Evolutionary conservation across 2,797 vertebrate species (phyloP), one percentile per base, ranked within the genome.

Genomic region (Paguma larvata): DNA sequence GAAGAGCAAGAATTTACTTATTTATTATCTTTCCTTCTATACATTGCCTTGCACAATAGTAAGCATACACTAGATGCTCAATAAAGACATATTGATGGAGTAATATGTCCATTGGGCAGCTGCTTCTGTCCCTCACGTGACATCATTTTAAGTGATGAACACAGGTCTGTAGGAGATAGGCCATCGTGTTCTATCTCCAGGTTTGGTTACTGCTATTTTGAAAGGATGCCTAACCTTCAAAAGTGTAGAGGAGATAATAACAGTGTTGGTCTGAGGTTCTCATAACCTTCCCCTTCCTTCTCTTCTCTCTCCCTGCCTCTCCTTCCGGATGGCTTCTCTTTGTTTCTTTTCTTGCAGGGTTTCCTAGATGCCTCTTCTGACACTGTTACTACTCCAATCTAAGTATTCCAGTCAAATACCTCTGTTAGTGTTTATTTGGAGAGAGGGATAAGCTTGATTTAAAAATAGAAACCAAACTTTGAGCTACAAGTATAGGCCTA

Each of bases 391-490:
- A 34, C 38, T 90, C 46, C 51, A 34, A 44, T 10, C 4, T 65
- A 75, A 38, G 44, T 12, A 14, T 18, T 67, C 7, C 5, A 44
- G 16, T 16, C 46, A 77, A 92, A 46, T 83, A 11, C 3, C 25
- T 65, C 14, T 23, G 13, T 41, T 30, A 23, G 1, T 53, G 9
- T 34, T 89, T 67, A 84, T 93, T 77, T 97, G 68, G 44, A 77
- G 4, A 59, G 11, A 53, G 10, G 1, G 5, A 85, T 23, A 56
- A 70, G 18, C 11, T 48, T 72, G 19, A 92, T 70, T 94, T 94
- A 67, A 15, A 90, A 92, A 94, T 53, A 25, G 27, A 70, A 92
- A 70, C 5, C 6, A 85, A 75, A 92, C 30, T 92, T 83, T 63
- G 12, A 82, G 16, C 68, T 82, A 21, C 3, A 87, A 32, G 27